phyloP scores from a whole-genome alignment of 2,113 vertebrate species.

The Mustela lutreola region DNA sequence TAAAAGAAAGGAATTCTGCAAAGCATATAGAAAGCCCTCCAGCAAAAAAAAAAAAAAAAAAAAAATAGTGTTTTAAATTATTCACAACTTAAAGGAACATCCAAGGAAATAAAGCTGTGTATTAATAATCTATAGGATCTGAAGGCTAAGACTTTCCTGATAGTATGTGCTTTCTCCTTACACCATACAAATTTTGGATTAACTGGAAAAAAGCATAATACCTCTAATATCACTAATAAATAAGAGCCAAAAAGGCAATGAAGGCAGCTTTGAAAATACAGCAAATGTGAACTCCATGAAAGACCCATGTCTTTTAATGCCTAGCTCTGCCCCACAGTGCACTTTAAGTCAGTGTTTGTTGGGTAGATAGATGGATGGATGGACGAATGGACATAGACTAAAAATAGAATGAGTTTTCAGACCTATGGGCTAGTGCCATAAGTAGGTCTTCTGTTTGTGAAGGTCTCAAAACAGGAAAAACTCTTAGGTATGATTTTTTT shows the following conservation, averaged over 20 bases:
- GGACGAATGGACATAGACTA: neutral
- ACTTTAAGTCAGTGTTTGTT: neutral
- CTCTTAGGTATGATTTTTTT: neutral
- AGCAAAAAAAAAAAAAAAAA: constrained; percentile 35
- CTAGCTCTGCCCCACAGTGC: neutral
- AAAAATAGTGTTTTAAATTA: constrained; percentile 54
- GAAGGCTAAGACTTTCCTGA: neutral
- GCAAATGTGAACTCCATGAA: neutral
- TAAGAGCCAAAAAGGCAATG: constrained; percentile 29
- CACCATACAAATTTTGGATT: neutral
- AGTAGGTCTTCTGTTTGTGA: constrained; percentile 27
- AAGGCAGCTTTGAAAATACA: constrained; percentile 30
- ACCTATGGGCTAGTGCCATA: neutral
- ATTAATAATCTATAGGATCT: constrained; percentile 35
- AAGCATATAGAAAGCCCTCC: constrained; percentile 25
- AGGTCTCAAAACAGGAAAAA: neutral
- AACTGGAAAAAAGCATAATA: constrained; percentile 22
- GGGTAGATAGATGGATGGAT: neutral
- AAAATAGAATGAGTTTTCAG: constrained; percentile 41
- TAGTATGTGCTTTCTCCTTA: constrained; percentile 35
- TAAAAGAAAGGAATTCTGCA: neutral
- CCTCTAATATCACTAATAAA: constrained; percentile 42
- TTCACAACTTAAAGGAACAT: constrained; percentile 2
- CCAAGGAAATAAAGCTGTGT: constrained; percentile 14
- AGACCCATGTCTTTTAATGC: neutral